Evolutionary conservation across 1,140 invertebrate species (phyloP).

Genomic region (Heterodera schachtii): DNA sequence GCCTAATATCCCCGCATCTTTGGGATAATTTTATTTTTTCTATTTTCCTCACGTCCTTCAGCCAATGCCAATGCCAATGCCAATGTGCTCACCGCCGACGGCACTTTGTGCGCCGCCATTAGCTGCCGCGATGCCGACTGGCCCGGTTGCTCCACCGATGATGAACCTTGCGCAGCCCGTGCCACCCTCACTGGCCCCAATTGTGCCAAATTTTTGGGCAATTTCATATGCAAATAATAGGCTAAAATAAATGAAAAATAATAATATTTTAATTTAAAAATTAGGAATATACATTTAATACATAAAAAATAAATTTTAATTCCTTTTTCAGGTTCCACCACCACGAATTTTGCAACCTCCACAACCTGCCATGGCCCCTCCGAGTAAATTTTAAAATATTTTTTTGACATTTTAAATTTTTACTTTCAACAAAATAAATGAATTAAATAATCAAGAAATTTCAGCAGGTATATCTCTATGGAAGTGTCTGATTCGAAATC

Average conservation of each 20-base stretch:
- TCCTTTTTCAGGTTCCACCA: not conserved
- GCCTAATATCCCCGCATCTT: too few species aligned
- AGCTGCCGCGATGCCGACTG: not conserved
- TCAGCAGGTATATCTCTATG: too few species aligned
- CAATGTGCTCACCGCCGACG: too few species aligned
- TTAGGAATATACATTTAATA: not conserved
- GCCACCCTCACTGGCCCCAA: not conserved
- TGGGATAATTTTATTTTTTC: too few species aligned
- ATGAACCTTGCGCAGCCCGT: not conserved
- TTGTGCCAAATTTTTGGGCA: conserved; percentile 2
- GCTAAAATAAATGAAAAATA: not conserved
- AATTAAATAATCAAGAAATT: too few species aligned
- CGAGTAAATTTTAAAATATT: too few species aligned
- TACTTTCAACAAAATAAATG: too few species aligned
- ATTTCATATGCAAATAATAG: not conserved
- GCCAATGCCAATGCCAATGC: not conserved
- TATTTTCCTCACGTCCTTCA: not conserved
- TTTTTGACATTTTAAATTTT: too few species aligned
- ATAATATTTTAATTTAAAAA: not conserved
- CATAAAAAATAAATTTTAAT: not conserved
- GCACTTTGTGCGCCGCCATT: not conserved
- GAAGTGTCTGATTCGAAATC: too few species aligned
- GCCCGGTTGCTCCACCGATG: not conserved
- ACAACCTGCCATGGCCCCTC: not conserved
- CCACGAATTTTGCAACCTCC: not conserved